These are phyloP conservation scores for Cerceris rybyensis DNA, from an alignment of 2,888 invertebrate species.

Conservation along the genomic window DNA sequence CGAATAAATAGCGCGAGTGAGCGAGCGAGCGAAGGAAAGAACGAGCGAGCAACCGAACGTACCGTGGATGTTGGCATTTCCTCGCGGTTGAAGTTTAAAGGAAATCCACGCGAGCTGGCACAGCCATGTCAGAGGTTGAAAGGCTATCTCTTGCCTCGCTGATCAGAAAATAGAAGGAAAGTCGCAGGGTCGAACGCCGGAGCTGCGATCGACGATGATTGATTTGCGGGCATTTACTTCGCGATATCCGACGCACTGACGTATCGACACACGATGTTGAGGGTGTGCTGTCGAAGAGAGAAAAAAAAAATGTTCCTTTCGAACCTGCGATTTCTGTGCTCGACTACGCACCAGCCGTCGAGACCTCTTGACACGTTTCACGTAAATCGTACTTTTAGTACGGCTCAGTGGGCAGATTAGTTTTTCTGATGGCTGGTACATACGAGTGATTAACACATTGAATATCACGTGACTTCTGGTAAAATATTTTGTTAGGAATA, in stretches of 20 bases:
- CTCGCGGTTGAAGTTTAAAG: constrained; percentile 13
- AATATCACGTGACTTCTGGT: too few species aligned
- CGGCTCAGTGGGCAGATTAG: too few species aligned
- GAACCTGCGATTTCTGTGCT: too few species aligned
- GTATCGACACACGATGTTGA: not conserved
- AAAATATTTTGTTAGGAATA: too few species aligned
- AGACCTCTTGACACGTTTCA: too few species aligned
- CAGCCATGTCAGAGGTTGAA: constrained; percentile 36
- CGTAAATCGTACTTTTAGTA: too few species aligned
- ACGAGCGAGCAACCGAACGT: not conserved
- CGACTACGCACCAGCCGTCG: too few species aligned
- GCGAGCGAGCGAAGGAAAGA: not conserved
- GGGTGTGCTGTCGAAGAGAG: not conserved
- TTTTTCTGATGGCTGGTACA: too few species aligned
- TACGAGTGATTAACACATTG: too few species aligned
- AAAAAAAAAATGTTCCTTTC: not conserved
- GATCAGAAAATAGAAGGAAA: constrained; percentile 40
- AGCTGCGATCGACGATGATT: constrained; percentile 22
- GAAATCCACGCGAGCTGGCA: constrained; percentile 31
- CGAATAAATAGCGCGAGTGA: constrained; percentile 42
- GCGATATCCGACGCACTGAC: constrained; percentile 13
- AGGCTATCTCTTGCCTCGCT: constrained; percentile 35
- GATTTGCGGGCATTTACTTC: constrained; percentile 17
- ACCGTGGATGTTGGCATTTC: constrained; percentile 18
- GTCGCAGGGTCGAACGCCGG: constrained; percentile 10